A percentile compares a stretch with the other conserved stretches of the same genome.
These are phyloP conservation scores for Halocynthia aurantium DNA, from an alignment of 23 tunicate genomes.

Conservation along the genomic window DNA sequence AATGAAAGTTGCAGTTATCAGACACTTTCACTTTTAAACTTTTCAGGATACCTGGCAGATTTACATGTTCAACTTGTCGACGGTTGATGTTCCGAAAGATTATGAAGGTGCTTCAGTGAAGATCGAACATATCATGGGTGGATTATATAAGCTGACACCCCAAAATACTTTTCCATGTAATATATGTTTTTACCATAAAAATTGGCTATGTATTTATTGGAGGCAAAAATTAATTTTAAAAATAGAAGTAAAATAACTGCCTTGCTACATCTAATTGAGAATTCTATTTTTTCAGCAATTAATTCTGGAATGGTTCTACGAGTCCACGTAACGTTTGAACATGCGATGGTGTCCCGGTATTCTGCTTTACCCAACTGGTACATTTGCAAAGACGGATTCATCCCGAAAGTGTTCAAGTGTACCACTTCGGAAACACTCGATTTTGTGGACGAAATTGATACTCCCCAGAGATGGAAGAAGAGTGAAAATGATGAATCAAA, in stretches of 20 bases:
- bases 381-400: conserved; percentile 13
- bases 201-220: too few relatives aligned
- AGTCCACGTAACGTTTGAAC: conserved; percentile 5
- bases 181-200: too few relatives aligned
- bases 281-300: background rate
- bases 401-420: conserved; percentile 26
- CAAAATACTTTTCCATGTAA: background rate
- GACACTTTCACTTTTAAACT: too few relatives aligned
- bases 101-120: background rate
- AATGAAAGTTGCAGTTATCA: too few relatives aligned
- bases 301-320: conserved; percentile 3
- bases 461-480: conserved; percentile 35
- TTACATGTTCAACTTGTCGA: conserved; percentile 4
- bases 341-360: conserved; percentile 29
- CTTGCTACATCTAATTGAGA: too few relatives aligned
- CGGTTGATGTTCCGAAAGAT: background rate
- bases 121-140: conserved; percentile 20
- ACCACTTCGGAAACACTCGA: conserved; percentile 33
- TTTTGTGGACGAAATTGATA: conserved; percentile 37
- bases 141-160: conserved; percentile 14
- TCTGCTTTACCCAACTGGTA: conserved; percentile 70
- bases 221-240: too few relatives aligned
- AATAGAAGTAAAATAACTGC: too few relatives aligned
- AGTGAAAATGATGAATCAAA: conserved; percentile 20
- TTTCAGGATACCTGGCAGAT: conserved; percentile 5